These are phyloP conservation scores for Cacatua alba DNA, from an alignment of 2,113 vertebrate species.

Conservation along the genomic window DNA sequence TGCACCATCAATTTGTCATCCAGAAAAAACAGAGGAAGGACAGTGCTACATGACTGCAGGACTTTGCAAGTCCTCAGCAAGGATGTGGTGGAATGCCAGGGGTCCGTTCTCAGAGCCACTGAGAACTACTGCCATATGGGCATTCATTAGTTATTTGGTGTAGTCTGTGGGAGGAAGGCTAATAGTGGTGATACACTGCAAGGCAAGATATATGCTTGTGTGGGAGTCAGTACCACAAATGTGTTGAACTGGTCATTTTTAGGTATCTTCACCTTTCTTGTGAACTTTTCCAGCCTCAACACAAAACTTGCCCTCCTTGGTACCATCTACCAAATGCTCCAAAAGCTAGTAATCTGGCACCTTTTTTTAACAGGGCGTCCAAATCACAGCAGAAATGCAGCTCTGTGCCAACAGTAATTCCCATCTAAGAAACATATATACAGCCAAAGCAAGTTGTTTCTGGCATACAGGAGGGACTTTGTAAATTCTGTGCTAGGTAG, in stretches of 20 bases:
- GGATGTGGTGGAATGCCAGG: neutral
- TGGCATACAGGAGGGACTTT: neutral
- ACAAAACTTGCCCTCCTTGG: neutral
- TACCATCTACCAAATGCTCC: neutral
- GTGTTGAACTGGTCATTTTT: neutral
- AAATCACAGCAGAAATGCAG: neutral
- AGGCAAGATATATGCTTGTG: neutral
- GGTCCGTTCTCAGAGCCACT: neutral
- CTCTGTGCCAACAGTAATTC: neutral
- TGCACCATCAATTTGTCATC: neutral
- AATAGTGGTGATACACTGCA: neutral
- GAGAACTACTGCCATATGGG: neutral
- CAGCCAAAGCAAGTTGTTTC: neutral
- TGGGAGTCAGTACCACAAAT: neutral
- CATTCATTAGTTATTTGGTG: neutral
- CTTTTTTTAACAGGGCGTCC: neutral
- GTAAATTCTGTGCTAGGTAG: neutral
- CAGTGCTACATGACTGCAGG: neutral
- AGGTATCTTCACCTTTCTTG: neutral
- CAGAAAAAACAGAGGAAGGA: neutral
- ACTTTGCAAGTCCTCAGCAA: neutral
- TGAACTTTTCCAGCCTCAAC: neutral
- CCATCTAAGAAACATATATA: neutral
- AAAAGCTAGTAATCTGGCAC: neutral
- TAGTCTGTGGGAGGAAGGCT: neutral